Evolutionary conservation across 2,888 invertebrate species (phyloP).

Genomic region (Perizoma affinitatum): DNA sequence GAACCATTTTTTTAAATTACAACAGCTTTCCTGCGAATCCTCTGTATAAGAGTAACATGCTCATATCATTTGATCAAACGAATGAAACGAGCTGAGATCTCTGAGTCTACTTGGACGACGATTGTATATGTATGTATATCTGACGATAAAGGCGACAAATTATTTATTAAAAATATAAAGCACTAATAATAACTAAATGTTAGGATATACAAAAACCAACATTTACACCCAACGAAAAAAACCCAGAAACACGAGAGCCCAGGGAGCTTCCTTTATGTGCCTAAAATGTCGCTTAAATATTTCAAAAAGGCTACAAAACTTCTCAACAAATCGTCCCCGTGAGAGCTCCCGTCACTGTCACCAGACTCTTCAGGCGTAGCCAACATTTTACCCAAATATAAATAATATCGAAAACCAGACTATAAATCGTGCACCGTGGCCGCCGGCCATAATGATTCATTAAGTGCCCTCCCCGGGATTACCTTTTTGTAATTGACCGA

Average conservation of each 20-base stretch:
- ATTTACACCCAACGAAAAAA: constrained; percentile 7
- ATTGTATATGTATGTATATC: too few relatives aligned
- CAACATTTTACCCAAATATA: constrained; percentile 45
- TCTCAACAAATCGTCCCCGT: constrained; percentile 39
- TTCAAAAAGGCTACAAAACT: constrained; percentile 33
- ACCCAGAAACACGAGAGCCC: constrained; percentile 27
- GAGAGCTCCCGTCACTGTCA: constrained; percentile 38
- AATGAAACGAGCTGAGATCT: too few relatives aligned
- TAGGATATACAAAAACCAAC: too few relatives aligned
- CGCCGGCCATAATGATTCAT: constrained; percentile 80
- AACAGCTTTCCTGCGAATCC: too few relatives aligned
- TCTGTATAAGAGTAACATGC: too few relatives aligned
- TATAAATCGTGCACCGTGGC: constrained; percentile 71
- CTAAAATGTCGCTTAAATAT: constrained; percentile 37
- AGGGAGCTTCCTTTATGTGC: constrained; percentile 26
- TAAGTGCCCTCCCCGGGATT: constrained; percentile 82
- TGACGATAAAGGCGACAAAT: too few relatives aligned
- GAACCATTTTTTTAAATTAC: too few relatives aligned
- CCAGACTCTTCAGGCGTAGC: constrained; percentile 36
- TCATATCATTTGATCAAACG: too few relatives aligned
- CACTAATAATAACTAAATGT: too few relatives aligned
- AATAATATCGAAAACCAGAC: constrained; percentile 52
- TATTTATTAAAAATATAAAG: too few relatives aligned
- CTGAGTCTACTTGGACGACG: too few relatives aligned
- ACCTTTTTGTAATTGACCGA: constrained; percentile 83